Conservation (phyloP, 2,797 vertebrate genomes). For the Chrysolophus pictus region DNA sequence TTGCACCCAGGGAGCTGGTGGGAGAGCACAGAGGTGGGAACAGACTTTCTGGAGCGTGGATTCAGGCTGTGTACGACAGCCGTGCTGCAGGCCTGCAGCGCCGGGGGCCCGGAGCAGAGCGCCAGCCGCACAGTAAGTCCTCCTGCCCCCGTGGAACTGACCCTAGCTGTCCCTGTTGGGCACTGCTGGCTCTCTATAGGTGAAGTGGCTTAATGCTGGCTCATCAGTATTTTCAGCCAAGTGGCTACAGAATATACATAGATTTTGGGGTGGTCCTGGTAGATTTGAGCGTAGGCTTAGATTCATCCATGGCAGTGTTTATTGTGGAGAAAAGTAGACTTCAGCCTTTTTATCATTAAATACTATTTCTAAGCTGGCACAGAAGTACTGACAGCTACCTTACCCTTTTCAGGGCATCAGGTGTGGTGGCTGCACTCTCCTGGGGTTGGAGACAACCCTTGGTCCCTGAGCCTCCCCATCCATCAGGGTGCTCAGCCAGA, state of each 20-base stretch:
- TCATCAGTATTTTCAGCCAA: constrained; percentile 23
- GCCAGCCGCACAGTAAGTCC: constrained; percentile 43
- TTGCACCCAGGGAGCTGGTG: background rate
- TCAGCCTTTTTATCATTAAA: background rate
- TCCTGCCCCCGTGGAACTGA: background rate
- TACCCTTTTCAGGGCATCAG: background rate
- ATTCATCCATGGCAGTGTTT: background rate
- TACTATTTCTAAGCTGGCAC: background rate
- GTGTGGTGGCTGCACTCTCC: background rate
- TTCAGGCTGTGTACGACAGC: background rate
- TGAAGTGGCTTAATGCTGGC: constrained; percentile 6
- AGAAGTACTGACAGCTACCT: background rate
- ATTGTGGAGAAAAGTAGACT: background rate
- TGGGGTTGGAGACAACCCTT: background rate
- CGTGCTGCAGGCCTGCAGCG: constrained; percentile 9
- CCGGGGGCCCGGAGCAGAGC: constrained; percentile 47
- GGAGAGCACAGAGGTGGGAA: constrained; percentile 48
- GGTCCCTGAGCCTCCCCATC: background rate
- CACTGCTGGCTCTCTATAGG: background rate
- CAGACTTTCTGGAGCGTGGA: constrained; percentile 30
- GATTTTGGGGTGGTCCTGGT: constrained; percentile 23
- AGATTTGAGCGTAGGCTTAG: background rate
- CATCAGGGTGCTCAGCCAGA: background rate
- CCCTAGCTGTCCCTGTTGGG: constrained; percentile 3
- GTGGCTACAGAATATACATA: constrained; percentile 25